Conservation (phyloP, 2,113 vertebrate species). For the Mastomys natalensis region DNA sequence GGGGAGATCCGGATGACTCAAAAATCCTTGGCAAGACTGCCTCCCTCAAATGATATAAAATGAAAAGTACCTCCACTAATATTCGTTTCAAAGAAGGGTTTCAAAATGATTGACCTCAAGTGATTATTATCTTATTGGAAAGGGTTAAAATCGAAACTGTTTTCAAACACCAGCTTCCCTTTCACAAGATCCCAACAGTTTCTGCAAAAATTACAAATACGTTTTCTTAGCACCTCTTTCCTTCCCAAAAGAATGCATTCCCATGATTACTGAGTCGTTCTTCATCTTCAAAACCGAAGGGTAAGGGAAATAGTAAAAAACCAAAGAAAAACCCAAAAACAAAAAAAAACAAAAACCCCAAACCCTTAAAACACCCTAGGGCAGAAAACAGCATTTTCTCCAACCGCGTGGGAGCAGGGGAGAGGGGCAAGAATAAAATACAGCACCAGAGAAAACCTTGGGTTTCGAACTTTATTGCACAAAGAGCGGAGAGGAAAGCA, state of each 20-base stretch:
- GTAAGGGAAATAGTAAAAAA: neutral
- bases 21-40: neutral
- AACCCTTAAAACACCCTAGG: neutral
- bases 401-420: conserved; percentile 9
- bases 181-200: conserved; percentile 69
- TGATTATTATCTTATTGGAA: conserved; percentile 66
- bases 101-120: conserved; percentile 59
- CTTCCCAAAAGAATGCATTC: conserved; percentile 64
- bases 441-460: conserved; percentile 76
- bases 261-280: conserved; percentile 60
- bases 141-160: conserved; percentile 81
- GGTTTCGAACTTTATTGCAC: conserved; percentile 83
- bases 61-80: neutral
- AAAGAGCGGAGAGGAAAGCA: conserved; percentile 54
- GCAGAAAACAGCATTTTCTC: conserved; percentile 52
- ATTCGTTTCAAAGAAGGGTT: conserved; percentile 42
- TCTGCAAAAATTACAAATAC: conserved; percentile 59
- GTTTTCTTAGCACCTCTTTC: conserved; percentile 53
- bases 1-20: neutral
- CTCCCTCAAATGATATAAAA: conserved; percentile 40
- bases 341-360: neutral
- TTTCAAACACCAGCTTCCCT: conserved; percentile 77
- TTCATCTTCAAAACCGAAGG: neutral
- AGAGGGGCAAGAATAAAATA: conserved; percentile 72
- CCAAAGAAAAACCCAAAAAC: neutral